Evolutionary conservation across 2,888 invertebrate genomes (phyloP), one percentile per base, ranked within the genome.

Genomic region (Plusia festucae): DNA sequence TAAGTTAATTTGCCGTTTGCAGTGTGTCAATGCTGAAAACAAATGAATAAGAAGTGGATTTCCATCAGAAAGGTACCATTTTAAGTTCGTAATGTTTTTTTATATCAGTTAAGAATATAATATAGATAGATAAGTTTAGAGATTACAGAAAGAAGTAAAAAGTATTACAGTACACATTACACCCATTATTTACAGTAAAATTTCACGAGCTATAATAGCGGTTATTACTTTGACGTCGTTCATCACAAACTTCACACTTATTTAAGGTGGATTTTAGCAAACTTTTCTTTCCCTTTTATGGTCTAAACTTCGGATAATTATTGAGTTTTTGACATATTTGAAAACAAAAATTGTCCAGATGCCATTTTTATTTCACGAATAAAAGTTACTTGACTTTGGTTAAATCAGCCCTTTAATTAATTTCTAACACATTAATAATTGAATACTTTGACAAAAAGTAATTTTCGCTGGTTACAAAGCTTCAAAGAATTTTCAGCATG

Each of bases 1-100:
- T 79, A 79, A 79, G 79, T 81, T 76, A 20, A 58, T 53, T 69
- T 65, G 53, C 68, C 34, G 67, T 60, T 68, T 60, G 64, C 58
- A 63, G 54, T 61, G 60, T 58, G 24, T 65, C 32, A 74, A 64
- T 60, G 51, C 61, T 61, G 27, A 55, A 62, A 58, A 32, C 16
- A 30, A 20, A 40, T 30, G 9, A 30, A 8, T 27, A 24, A 46
- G 59, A 55, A 58, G 58, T 58, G 60, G 34, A 34, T 52, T 27
- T 59, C 51, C 24, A n/a, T 24, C 20, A 60, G 40, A 15, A 57
- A 71, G 76, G 78, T 78, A 64, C 59, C 44, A 32, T 52, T 30
- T 44, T 40, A 24, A 40, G 5, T 7, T 44, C 6, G 13, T 7
- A 7, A 44, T 16, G 1, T 7, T 44, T 3, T 44, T 7, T 16